Evolutionary conservation across 2,113 vertebrate genomes (phyloP).

Genomic region (Nyctibius bracteatus): DNA sequence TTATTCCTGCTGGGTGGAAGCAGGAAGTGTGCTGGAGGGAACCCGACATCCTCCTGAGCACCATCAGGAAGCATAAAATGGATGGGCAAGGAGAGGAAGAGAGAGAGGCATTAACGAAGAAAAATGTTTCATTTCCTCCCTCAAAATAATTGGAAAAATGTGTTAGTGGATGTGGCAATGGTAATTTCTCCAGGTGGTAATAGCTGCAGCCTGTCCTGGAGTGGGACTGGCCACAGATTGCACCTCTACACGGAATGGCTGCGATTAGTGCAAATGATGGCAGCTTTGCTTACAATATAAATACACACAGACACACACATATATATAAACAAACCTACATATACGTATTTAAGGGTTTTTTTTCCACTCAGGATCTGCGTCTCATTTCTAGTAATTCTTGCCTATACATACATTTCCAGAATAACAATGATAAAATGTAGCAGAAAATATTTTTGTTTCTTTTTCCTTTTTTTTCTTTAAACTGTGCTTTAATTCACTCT

Average conservation of each 20-base stretch:
- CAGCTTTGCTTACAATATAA: neutral
- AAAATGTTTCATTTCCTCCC: constrained; percentile 52
- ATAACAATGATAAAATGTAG: neutral
- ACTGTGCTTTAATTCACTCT: neutral
- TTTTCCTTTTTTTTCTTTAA: neutral
- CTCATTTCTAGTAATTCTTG: neutral
- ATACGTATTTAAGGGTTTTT: neutral
- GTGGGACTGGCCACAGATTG: neutral
- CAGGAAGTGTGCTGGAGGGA: constrained; percentile 29
- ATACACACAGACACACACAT: neutral
- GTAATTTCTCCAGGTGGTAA: constrained; percentile 49
- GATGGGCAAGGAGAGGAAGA: constrained; percentile 28
- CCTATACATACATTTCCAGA: neutral
- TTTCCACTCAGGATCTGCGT: neutral
- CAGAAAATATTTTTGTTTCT: neutral
- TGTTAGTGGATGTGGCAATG: constrained; percentile 28
- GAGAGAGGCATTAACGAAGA: constrained; percentile 62
- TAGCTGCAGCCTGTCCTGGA: constrained; percentile 21
- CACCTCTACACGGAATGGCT: neutral
- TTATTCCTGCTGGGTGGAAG: constrained; percentile 42
- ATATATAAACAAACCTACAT: neutral
- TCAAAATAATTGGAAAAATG: constrained; percentile 58
- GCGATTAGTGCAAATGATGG: neutral
- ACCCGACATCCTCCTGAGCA: constrained; percentile 11
- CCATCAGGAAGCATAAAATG: constrained; percentile 46